Evolutionary conservation across 2,888 invertebrate genomes (phyloP).

Genomic region (Notocelia uddmanniana): DNA sequence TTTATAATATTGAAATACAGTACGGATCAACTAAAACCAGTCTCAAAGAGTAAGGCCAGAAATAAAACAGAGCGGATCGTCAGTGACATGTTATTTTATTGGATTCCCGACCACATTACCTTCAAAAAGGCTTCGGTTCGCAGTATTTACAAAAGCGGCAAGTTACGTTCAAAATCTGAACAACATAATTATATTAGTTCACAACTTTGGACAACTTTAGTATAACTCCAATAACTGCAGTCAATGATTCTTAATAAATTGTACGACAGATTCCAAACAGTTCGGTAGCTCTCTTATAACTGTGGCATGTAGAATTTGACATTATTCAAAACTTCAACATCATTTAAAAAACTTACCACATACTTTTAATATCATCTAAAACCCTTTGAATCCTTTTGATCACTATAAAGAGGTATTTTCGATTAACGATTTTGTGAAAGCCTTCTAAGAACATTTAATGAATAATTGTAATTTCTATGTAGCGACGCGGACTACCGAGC

Average conservation of each 20-base stretch:
- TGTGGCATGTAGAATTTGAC: constrained; percentile 77
- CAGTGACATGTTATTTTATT: constrained; percentile 45
- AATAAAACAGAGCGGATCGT: constrained; percentile 35
- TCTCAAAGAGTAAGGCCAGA: constrained; percentile 5
- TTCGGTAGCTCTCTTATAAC: constrained; percentile 58
- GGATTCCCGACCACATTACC: constrained; percentile 51
- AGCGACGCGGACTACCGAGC: constrained; percentile 51
- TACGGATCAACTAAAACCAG: neutral
- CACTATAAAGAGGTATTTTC: constrained; percentile 84
- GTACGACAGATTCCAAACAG: constrained; percentile 58
- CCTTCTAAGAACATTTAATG: constrained; percentile 61
- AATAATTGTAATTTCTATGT: constrained; percentile 64
- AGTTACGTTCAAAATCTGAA: constrained; percentile 54
- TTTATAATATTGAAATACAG: neutral
- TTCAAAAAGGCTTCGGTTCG: constrained; percentile 54
- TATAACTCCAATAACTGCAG: constrained; percentile 57
- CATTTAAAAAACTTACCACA: constrained; percentile 80
- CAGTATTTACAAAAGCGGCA: constrained; percentile 65
- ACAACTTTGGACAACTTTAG: constrained; percentile 70
- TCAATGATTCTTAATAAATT: constrained; percentile 51
- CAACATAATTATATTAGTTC: constrained; percentile 58
- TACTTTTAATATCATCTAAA: constrained; percentile 75
- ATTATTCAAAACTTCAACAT: constrained; percentile 78
- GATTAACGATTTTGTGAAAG: constrained; percentile 72
- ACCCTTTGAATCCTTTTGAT: constrained; percentile 82